Evolutionary conservation across 1,140 invertebrate genomes (phyloP), one percentile per base, ranked within the genome.

Genomic region (Caenorhabditis remanei): DNA sequence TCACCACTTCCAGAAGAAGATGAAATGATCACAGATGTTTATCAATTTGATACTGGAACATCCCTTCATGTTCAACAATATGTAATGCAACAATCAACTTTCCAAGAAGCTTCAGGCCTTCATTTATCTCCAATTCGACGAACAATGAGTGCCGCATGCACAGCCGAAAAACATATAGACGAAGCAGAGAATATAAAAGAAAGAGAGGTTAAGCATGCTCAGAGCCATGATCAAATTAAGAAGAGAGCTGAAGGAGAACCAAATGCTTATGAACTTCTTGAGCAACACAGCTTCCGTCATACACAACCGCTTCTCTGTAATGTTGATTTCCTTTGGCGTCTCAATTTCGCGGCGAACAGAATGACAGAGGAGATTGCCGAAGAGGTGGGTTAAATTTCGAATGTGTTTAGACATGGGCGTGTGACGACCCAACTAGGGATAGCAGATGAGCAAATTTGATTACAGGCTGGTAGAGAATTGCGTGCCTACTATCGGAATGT

Each of bases 361-460:
- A 56, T 89, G 41, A 89, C 88, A 11, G 88, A 89, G 53, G 83
- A 89, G 19, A 88, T 89, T 61, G 88, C 88, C 14, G 88, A 89
- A 63, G 67, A 84, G 46, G 83, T 79, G 43, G 21, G 71, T 79
- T n/a, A 2, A 46, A 19, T 71, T 48, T 24, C 1, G 67, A 46
- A 41, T 65, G 43, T 75, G 46, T 75, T 40, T n/a, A n/a, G 16
- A 9, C 19, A 71, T 5, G 40, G 40, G 4, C 63, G 63, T 14
- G 9, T 65, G 11, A n/a, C 50, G 24, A 67, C 24, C 32, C 63
- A 67, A 67, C 63, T 32, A 67, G 63, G 40, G 67, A 65, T 9
- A 71, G n/a, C 61, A 79, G 71, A 79, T 79, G 71, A 50, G 43
- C 43, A 79, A 79, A 79, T 61, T 84, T 32, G 43, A 85, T 61